These are phyloP conservation scores for Tethya wilhelma DNA, from an alignment of 37 sponge, comb jelly and placozoan genomes.

Conservation along the genomic window DNA sequence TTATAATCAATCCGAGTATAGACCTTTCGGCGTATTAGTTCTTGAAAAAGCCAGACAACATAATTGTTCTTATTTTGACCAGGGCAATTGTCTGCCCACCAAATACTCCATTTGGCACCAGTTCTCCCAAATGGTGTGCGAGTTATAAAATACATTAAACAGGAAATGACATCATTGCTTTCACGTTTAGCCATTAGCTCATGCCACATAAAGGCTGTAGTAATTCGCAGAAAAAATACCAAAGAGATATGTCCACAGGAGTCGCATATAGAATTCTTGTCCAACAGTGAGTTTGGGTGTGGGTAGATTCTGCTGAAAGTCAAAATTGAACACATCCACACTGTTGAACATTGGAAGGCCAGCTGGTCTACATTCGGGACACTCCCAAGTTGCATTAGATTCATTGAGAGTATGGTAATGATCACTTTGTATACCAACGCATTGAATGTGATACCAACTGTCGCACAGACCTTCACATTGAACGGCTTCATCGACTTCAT, in stretches of 20 bases:
- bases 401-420: no score
- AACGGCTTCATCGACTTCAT: no score
- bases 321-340: constrained; percentile 22
- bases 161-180: constrained; percentile 48
- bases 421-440: no score
- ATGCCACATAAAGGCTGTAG: constrained; percentile 57
- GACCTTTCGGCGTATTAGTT: constrained; percentile 37
- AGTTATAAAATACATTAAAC: constrained; percentile 31
- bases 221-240: constrained; percentile 38
- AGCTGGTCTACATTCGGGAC: no score
- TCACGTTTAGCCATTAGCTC: constrained; percentile 40
- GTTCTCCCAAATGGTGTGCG: constrained; percentile 25
- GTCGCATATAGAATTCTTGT: constrained; percentile 24
- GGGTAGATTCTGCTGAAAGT: constrained; percentile 47
- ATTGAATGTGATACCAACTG: no score
- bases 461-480: no score
- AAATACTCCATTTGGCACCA: constrained; percentile 60
- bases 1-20: constrained; percentile 51
- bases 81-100: constrained; percentile 64
- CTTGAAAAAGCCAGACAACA: constrained; percentile 59
- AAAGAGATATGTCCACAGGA: no score
- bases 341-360: background rate
- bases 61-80: constrained; percentile 60
- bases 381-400: no score
- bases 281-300: constrained; percentile 53